Base-by-base conservation (phyloP, 2,888 invertebrate species). In the Protodeltote pygarga region DNA sequence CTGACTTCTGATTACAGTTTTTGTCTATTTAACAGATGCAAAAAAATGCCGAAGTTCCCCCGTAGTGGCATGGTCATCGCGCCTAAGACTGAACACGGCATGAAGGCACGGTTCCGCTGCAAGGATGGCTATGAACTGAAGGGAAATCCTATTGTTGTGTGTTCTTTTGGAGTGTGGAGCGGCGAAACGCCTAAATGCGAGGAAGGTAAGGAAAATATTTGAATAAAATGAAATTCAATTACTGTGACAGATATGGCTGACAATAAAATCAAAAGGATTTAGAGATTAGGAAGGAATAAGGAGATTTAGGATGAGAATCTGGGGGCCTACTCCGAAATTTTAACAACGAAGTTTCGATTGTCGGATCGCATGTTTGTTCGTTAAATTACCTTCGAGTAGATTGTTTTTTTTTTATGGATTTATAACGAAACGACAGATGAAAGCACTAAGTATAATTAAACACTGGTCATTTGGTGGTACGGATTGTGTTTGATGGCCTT, bases 21-120 rank as follows among this genome's bases (percentile, higher is more conserved):
- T 16, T 6, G 10, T 5, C 2, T 29, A 11, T 27, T 10, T 59
- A 93, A 88, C 42, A 94, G 97, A 16, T 97, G 98, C 81, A 96
- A 96, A 74, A 93, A 87, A 69, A 94, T 98, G 93, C 98, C 98
- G 0, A 95, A 94, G 50, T 93, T 95, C 2, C 98, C 99, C 0
- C 95, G 96, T 39, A 96, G 98, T 73, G 99, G 99, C 0, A 97
- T 98, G 95, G 98, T 99, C 3, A 96, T 99, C 45, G 99, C 98
- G 0, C 98, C 99, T 0, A 98, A 98, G 79, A 98, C 98, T n/a
- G 97, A 98, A 57, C 99, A 99, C 77, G 98, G 98, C 0, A 98
- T 98, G 96, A 95, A 95, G 75, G 99, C 99, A 0, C 93, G 96
- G 16, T 99, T 98, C 83, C 95, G 96, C 61, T 99, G 99, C 79